phyloP scores from a whole-genome alignment of 2,113 vertebrate species.

The Notarius lentiginosus region DNA sequence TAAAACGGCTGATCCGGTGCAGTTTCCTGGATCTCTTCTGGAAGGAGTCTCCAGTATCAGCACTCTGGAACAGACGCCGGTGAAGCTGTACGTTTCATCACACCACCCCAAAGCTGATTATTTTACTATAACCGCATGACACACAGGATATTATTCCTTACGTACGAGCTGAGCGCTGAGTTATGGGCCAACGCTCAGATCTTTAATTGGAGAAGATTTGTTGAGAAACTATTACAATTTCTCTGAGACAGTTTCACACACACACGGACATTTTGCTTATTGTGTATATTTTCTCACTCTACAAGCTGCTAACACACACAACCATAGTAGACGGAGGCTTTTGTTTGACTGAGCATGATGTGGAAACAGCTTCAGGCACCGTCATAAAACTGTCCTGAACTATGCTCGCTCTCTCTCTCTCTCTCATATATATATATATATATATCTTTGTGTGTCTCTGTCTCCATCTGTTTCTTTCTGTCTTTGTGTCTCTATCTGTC shows the following conservation, averaged over 20 bases:
- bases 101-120: too few species aligned
- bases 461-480: too few species aligned
- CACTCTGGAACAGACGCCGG: too few species aligned
- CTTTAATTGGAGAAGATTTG: too few species aligned
- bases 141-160: neutral
- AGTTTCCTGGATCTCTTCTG: neutral
- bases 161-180: neutral
- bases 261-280: neutral
- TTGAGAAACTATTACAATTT: neutral
- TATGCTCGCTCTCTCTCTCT: conserved; percentile 6
- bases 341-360: neutral
- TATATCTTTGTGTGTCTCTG: too few species aligned
- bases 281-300: neutral
- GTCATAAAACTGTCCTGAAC: conserved; percentile 52
- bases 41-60: neutral
- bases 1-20: too few species aligned
- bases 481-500: too few species aligned
- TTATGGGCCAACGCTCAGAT: neutral
- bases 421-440: too few species aligned
- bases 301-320: neutral
- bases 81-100: too few species aligned
- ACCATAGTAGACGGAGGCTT: neutral
- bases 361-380: conserved; percentile 13
- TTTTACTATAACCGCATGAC: neutral
- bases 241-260: neutral